Evolutionary conservation across 2,888 invertebrate genomes (phyloP).

Genomic region (Tubiluchus corallicola): DNA sequence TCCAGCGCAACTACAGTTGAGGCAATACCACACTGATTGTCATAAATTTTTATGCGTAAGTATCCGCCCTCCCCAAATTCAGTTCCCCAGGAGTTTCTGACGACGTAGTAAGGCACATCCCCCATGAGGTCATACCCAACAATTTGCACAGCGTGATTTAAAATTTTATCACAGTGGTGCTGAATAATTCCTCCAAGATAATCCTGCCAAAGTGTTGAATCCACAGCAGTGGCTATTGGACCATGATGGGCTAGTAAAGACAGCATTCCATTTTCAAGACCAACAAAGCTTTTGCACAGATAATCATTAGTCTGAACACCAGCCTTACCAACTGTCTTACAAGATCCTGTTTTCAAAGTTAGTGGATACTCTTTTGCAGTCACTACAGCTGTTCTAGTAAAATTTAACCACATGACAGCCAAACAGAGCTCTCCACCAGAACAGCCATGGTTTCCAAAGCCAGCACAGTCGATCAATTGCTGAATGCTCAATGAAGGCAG

Average conservation of each 20-base stretch:
- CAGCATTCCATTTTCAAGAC: conserved; percentile 43
- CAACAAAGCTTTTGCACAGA: conserved; percentile 38
- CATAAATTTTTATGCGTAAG: conserved; percentile 50
- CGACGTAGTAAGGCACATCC: conserved; percentile 54
- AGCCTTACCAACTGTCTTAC: conserved; percentile 14
- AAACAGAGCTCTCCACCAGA: conserved; percentile 58
- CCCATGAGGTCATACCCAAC: conserved; percentile 58
- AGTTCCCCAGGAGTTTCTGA: conserved; percentile 64
- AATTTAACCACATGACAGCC: conserved; percentile 49
- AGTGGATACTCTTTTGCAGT: conserved; percentile 43
- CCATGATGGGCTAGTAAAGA: conserved; percentile 44
- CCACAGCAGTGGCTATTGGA: conserved; percentile 59
- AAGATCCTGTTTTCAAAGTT: conserved; percentile 23
- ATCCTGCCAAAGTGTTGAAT: conserved; percentile 66
- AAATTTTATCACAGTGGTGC: conserved; percentile 48
- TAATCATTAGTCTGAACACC: no score
- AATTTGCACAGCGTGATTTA: conserved; percentile 65
- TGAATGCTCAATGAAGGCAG: no score
- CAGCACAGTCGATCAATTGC: conserved; percentile 61
- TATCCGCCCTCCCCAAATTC: conserved; percentile 57
- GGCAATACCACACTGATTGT: conserved; percentile 59
- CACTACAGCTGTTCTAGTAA: conserved; percentile 37
- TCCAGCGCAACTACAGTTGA: no score
- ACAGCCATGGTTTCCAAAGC: conserved; percentile 50
- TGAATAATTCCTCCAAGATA: conserved; percentile 67